A percentile compares a stretch with the other conserved stretches of the same genome.
These are phyloP conservation scores for Calameuta pallipes DNA, from an alignment of 2,888 invertebrate genomes.

Conservation along the genomic window DNA sequence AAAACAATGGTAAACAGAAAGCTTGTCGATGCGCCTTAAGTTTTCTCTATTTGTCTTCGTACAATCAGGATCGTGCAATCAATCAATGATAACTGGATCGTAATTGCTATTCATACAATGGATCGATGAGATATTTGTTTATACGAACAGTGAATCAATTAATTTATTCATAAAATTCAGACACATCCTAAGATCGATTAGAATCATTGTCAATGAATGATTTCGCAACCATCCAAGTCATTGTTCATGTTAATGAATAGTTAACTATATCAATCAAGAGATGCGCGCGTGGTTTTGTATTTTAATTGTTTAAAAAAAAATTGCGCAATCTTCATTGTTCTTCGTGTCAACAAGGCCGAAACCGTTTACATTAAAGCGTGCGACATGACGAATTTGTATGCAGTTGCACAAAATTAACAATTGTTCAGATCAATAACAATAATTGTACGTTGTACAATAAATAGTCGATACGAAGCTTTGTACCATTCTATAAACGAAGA, in stretches of 20 bases:
- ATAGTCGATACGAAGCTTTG: background rate
- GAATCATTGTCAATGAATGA: background rate
- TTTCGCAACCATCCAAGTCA: background rate
- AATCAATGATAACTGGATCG: background rate
- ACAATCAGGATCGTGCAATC: too few relatives aligned
- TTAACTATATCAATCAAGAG: background rate
- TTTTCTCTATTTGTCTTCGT: background rate
- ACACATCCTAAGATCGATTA: background rate
- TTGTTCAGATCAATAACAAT: background rate
- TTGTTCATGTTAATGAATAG: background rate
- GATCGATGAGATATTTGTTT: background rate
- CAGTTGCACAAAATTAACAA: background rate
- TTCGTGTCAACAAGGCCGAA: background rate
- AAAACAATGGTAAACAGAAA: background rate
- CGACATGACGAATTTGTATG: background rate
- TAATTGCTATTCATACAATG: background rate
- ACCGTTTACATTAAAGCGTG: background rate
- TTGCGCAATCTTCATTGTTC: background rate
- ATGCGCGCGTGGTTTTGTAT: background rate
- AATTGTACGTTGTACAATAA: background rate
- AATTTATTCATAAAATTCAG: background rate
- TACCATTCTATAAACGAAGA: background rate
- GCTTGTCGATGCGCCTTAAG: background rate
- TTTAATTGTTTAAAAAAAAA: background rate
- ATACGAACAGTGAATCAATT: background rate